These are phyloP conservation scores for Haemorhous mexicanus DNA, from an alignment of 2,113 vertebrate genomes.

Conservation along the genomic window DNA sequence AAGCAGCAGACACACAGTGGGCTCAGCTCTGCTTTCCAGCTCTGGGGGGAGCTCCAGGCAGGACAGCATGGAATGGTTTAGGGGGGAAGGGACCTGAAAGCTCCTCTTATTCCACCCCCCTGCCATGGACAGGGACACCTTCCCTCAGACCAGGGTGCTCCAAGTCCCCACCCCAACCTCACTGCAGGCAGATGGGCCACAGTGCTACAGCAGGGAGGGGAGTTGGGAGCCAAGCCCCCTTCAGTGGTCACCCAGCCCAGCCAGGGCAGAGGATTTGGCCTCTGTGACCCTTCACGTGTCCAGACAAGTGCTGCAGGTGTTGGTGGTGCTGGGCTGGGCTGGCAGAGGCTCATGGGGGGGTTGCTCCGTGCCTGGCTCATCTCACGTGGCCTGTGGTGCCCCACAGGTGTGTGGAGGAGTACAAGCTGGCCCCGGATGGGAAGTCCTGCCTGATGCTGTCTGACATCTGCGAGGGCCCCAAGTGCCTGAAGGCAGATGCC, in stretches of 20 bases:
- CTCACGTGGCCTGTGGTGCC: background rate
- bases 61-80: background rate
- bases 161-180: background rate
- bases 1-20: rapidly evolving
- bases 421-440: conserved; percentile 90
- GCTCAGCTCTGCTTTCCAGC: background rate
- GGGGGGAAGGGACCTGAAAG: background rate
- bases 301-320: background rate
- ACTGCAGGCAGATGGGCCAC: rapidly evolving
- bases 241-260: rapidly evolving
- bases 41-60: rapidly evolving
- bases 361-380: background rate
- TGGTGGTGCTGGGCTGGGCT: background rate
- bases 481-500: conserved; percentile 84
- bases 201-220: background rate
- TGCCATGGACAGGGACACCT: background rate
- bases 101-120: background rate
- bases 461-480: conserved; percentile 90
- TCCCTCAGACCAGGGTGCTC: background rate
- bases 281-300: background rate
- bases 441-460: conserved; percentile 92
- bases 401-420: conserved; percentile 94
- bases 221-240: rapidly evolving
- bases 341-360: rapidly evolving
- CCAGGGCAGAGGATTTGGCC: background rate